phyloP scores from a whole-genome alignment of 1,140 invertebrate genomes.

The Drosophila sulfurigaster region DNA sequence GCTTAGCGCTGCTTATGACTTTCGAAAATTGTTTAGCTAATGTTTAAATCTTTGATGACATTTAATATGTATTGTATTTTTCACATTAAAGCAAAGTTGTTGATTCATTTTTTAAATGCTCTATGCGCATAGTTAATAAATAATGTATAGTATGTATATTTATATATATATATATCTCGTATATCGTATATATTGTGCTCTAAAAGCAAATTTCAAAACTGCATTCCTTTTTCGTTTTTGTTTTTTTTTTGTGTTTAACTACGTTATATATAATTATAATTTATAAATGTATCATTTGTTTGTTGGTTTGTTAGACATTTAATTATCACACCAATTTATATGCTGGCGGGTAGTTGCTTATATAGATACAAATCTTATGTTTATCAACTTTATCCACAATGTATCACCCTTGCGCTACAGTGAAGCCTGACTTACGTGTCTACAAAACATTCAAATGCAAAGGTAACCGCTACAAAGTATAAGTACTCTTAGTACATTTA shows the following conservation, averaged over 20 bases:
- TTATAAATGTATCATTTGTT: slow-evolving; percentile 31
- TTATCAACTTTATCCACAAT: slow-evolving; percentile 53
- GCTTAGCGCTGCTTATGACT: slow-evolving; percentile 47
- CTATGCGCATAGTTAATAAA: slow-evolving; percentile 27
- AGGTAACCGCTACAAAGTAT: slow-evolving; percentile 53
- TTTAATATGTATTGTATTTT: slow-evolving; percentile 58
- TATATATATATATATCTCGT: slow-evolving; percentile 47
- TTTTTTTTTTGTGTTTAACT: slow-evolving; percentile 40
- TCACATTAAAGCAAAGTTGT: slow-evolving; percentile 54
- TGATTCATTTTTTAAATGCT: slow-evolving; percentile 43
- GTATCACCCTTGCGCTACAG: slow-evolving; percentile 80
- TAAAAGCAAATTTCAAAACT: slow-evolving; percentile 67
- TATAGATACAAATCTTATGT: slow-evolving; percentile 54
- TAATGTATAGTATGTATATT: slow-evolving; percentile 32
- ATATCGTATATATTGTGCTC: slow-evolving; percentile 50
- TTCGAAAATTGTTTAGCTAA: slow-evolving; percentile 32
- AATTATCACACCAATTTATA: slow-evolving; percentile 82
- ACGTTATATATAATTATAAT: slow-evolving; percentile 23
- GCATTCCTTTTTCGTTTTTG: slow-evolving; percentile 17
- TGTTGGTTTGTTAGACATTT: slow-evolving; percentile 69
- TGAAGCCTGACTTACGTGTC: slow-evolving; percentile 73
- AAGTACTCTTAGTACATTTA: slow-evolving; percentile 56
- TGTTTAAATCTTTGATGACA: slow-evolving; percentile 35
- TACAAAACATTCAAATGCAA: slow-evolving; percentile 69
- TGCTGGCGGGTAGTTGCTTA: slow-evolving; percentile 80